Percentiles rank a stretch among this genome's conserved stretches.
These are phyloP conservation scores for Drosophila siamana DNA, from an alignment of 2,888 invertebrate species.

Conservation along the genomic window DNA sequence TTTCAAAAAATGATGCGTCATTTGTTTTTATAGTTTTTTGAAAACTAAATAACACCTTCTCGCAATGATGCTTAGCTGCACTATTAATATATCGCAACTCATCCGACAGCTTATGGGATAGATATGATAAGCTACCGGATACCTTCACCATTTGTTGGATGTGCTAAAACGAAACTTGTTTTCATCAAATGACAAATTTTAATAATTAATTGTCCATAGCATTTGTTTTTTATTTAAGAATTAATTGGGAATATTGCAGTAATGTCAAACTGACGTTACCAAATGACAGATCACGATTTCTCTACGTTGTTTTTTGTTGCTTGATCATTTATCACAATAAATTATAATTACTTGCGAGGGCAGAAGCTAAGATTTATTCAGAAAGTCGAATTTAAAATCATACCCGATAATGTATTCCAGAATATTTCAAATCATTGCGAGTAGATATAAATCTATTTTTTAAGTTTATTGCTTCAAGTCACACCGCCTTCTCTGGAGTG, in stretches of 20 bases:
- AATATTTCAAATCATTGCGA: not conserved
- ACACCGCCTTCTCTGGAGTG: not conserved
- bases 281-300: constrained; percentile 1
- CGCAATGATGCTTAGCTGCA: not conserved
- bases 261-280: not conserved
- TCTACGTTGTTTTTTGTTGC: not conserved
- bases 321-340: not conserved
- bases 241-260: not conserved
- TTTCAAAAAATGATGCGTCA: constrained; percentile 51
- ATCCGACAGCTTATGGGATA: not conserved
- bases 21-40: constrained; percentile 21
- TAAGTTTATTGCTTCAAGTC: not conserved
- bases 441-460: not conserved
- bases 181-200: not conserved
- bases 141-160: not conserved
- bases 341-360: not conserved
- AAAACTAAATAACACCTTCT: constrained; percentile 20
- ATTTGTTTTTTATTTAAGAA: not conserved
- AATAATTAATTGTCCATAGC: not conserved
- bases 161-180: not conserved
- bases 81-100: constrained; percentile 13
- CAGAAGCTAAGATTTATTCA: not conserved
- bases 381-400: not conserved
- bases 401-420: not conserved
- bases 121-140: not conserved